Evolutionary conservation across 2,797 vertebrate genomes (phyloP).

Genomic region (Rhinogobio ventralis): DNA sequence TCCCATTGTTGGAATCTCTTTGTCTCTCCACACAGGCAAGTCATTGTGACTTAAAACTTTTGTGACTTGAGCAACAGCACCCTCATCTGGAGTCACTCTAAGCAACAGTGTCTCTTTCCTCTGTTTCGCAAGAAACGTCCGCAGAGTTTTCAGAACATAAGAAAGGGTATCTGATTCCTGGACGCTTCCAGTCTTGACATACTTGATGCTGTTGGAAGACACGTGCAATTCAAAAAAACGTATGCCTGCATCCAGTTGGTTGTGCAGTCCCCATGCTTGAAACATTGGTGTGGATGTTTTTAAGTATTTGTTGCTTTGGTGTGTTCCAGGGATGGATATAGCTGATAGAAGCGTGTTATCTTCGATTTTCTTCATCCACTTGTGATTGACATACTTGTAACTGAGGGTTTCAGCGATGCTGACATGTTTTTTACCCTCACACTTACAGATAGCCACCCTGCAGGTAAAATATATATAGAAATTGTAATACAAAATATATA

Average conservation of each 20-base stretch:
- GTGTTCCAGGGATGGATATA: slow-evolving; percentile 50
- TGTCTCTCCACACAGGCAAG: background rate
- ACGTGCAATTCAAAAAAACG: slow-evolving; percentile 40
- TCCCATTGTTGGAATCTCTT: slow-evolving; percentile 30
- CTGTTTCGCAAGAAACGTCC: background rate
- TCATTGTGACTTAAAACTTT: background rate
- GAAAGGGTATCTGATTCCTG: background rate
- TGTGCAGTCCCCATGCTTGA: slow-evolving; percentile 37
- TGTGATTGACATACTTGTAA: background rate
- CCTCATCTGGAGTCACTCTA: slow-evolving; percentile 30
- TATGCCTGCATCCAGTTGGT: slow-evolving; percentile 43
- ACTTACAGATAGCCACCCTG: slow-evolving; percentile 24
- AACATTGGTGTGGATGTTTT: background rate
- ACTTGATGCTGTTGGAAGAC: background rate
- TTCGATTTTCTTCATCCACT: slow-evolving; percentile 45
- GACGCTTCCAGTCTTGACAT: background rate
- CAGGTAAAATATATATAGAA: background rate
- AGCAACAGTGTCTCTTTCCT: slow-evolving; percentile 34
- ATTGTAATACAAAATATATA: background rate
- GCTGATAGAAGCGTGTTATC: background rate
- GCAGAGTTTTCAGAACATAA: slow-evolving; percentile 25
- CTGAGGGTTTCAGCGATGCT: background rate
- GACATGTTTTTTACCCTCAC: fast-evolving
- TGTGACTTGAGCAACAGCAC: slow-evolving; percentile 28
- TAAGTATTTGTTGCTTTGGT: slow-evolving; percentile 37